Evolutionary conservation across 2,888 invertebrate species (phyloP), one percentile per base, ranked within the genome.

Genomic region (Trilocha varians): DNA sequence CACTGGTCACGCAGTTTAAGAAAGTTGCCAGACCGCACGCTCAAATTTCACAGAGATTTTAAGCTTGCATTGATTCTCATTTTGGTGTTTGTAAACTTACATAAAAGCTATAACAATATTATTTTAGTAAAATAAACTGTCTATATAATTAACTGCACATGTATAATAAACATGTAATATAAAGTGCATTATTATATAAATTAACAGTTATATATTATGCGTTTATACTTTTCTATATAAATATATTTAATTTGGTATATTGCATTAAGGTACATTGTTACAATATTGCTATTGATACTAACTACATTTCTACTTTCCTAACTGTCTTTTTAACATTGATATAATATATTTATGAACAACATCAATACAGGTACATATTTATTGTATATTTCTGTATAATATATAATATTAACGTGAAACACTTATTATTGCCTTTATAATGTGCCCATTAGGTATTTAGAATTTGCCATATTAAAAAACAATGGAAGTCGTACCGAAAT

Each of bases 201-300:
- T 66, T 70, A 62, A 69, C 65, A 63, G 68, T 73, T 72, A 69
- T 72, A 66, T 70, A 69, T 56, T 50, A 50, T 60, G 59, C 68
- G 58, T 60, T 38, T 38, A 38, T 17, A 18, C 15, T 46, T 48
- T 44, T 43, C 43, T 13, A 37, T 43, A 39, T 18, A 11, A 36
- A 39, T 48, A 45, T 45, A 25, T 8, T 25, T 9, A 9, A 25
- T 25, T 25, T 25, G 25, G 8, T 25, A 9, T 25, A 25, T 25
- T 25, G 25, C 18, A n/a, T 18, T 18, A 8, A 18, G 18, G 8
- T 8, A 18, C 25, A 25, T 25, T n/a, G n/a, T n/a, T 4, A 25
- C 25, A 25, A 25, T 2, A 9, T 5, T 25, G 5, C 25, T 25
- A 9, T 25, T 9, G 4, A 25, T 9, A 4, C 11, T 25, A 9